Conservation (phyloP, 2,113 vertebrate species). For the Cinclus mexicanus region DNA sequence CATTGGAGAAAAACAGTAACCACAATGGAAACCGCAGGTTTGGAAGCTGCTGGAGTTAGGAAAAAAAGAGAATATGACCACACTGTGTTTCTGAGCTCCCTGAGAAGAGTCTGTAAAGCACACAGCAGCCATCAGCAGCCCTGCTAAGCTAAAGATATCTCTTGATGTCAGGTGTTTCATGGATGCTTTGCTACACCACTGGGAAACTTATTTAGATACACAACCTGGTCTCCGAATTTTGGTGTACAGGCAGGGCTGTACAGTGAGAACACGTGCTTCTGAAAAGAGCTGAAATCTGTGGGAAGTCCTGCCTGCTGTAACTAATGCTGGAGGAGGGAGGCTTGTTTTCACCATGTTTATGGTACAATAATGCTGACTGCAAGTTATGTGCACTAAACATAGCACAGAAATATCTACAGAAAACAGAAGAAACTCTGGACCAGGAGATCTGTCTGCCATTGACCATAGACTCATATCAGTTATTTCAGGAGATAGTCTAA, state of each 20-base stretch:
- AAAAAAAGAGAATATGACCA: background rate
- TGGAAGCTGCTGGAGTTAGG: background rate
- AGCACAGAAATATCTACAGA: background rate
- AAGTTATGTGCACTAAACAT: background rate
- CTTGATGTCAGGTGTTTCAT: background rate
- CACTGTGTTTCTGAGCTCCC: background rate
- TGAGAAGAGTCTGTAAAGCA: background rate
- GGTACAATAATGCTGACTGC: background rate
- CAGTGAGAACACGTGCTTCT: accelerated
- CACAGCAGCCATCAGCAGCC: background rate
- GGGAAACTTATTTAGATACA: background rate
- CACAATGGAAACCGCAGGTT: accelerated
- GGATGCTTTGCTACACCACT: background rate
- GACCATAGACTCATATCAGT: background rate
- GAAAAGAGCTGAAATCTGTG: background rate
- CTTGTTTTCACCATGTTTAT: background rate
- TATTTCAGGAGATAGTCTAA: background rate
- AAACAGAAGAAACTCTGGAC: background rate
- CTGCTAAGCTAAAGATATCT: background rate
- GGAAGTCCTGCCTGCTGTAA: background rate
- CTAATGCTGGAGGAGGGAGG: background rate
- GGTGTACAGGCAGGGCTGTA: background rate
- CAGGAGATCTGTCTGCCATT: background rate
- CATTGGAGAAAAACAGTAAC: background rate
- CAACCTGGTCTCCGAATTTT: background rate